Evolutionary conservation across 35 echinoderm and acorn worm species (phyloP).

Genomic region (Chiridota heheva): DNA sequence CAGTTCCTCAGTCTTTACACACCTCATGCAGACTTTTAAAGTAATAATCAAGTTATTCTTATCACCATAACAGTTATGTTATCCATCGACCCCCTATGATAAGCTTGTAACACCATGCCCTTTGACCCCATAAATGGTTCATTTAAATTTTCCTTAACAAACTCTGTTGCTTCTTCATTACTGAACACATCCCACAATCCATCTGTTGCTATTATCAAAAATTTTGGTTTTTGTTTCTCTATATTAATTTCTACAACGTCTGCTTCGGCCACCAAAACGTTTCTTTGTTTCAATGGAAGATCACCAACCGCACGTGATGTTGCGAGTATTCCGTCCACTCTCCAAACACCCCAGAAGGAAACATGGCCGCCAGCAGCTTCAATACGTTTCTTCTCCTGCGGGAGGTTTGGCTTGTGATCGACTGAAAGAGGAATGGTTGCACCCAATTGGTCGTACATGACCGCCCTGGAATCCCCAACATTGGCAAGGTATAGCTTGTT

Average conservation of each 20-base stretch:
- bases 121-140: constrained; percentile 92
- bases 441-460: constrained; percentile 81
- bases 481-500: constrained; percentile 81
- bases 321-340: constrained; percentile 89
- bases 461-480: constrained; percentile 92
- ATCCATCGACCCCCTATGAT: constrained; percentile 76
- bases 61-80: constrained; percentile 98
- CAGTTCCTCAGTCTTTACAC: no score
- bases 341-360: constrained; percentile 89
- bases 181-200: constrained; percentile 95
- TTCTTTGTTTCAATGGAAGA: constrained; percentile 82
- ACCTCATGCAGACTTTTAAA: no score
- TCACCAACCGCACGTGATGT: constrained; percentile 94
- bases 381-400: constrained; percentile 77
- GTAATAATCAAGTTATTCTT: no score
- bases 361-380: constrained; percentile 91
- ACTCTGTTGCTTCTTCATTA: constrained; percentile 91
- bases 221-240: constrained; percentile 57
- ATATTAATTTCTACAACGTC: constrained; percentile 77
- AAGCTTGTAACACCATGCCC: constrained; percentile 81
- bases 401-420: constrained; percentile 93
- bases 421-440: constrained; percentile 80
- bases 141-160: constrained; percentile 70
- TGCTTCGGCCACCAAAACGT: constrained; percentile 78
- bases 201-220: constrained; percentile 90